Base-by-base conservation (phyloP, 1,140 invertebrate species). In the Elymnias hypermnestra region DNA sequence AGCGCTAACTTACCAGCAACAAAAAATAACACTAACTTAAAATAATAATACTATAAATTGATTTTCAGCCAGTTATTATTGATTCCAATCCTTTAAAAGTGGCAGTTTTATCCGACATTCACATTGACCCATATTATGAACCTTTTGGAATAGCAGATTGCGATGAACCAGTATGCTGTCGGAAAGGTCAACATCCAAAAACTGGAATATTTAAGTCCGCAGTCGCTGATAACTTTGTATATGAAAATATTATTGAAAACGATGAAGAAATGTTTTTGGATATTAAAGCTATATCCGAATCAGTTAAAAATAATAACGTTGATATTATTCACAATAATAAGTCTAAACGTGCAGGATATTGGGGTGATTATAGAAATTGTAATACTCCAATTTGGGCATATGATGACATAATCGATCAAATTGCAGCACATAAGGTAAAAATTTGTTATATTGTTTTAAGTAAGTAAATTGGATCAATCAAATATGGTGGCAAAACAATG, bases 91-190 rank as follows among this genome's bases (percentile, higher is more conserved):
- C 69, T 7, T 40, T 81, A 0, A 83, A 90, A 63, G 86, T 96
- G 9, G 81, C 94, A 4, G 92, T 96, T 25, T 68, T 97, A 28
- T 91, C 92, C 0, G 95, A 97, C 68, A 89, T 94, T 26, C 95
- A 97, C 72, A 90, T 93, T 38, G 95, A 97, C 75, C 89, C 90
- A 0, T 66, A 88, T 2, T 97, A 97, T 63, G 77, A 89, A 44
- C 71, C 87, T 1, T 88, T 89, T 8, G 87, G 90, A 0, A 90
- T 92, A 37, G 90, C 93, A 2, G 63, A 88, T 2, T 97, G 95
- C 66, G 86, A 86, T 2, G 90, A 94, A 56, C 93, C 93, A 3
- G 83, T 92, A 1, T 97, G 95, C 63, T 97, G 95, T 76, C 89
- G 93, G 39, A 68, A 56, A n/a, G 86, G 88, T 6, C 89, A 91